Percentiles rank a stretch among this genome's conserved stretches.
Conservation (phyloP, 2,113 vertebrate species). For the Sterna hirundo region DNA sequence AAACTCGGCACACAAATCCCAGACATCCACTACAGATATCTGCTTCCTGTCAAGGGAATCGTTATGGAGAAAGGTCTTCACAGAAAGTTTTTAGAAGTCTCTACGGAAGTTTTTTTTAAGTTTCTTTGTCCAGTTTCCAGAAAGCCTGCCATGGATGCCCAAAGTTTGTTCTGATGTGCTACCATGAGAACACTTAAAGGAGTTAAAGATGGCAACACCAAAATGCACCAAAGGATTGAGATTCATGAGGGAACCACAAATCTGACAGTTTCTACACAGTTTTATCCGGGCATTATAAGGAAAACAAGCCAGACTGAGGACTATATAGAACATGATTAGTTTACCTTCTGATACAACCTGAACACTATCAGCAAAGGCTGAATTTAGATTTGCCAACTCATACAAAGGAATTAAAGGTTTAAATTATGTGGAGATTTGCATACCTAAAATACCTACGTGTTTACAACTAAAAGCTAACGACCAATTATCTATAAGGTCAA, state of each 20-base stretch:
- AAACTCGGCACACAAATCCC: neutral
- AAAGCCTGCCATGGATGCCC: neutral
- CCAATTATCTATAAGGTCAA: conserved; percentile 10
- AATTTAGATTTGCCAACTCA: neutral
- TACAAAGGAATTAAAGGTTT: neutral
- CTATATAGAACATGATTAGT: neutral
- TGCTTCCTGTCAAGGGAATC: neutral
- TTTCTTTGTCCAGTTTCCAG: neutral
- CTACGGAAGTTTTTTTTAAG: neutral
- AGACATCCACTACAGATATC: neutral
- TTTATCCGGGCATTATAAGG: neutral
- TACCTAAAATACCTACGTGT: neutral
- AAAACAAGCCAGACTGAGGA: neutral
- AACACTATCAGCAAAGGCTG: neutral
- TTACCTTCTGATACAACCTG: neutral
- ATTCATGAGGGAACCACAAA: neutral
- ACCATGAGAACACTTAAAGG: neutral
- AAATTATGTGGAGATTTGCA: neutral
- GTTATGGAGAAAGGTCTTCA: neutral
- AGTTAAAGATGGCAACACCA: neutral
- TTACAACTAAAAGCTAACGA: neutral
- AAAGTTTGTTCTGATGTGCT: neutral
- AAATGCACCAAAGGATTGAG: neutral
- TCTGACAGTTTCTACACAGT: neutral
- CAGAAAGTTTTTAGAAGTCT: neutral